A percentile compares a stretch with the other conserved stretches of the same genome.
Conservation (phyloP, 2,888 invertebrate genomes). For the Tortricodes alternella region DNA sequence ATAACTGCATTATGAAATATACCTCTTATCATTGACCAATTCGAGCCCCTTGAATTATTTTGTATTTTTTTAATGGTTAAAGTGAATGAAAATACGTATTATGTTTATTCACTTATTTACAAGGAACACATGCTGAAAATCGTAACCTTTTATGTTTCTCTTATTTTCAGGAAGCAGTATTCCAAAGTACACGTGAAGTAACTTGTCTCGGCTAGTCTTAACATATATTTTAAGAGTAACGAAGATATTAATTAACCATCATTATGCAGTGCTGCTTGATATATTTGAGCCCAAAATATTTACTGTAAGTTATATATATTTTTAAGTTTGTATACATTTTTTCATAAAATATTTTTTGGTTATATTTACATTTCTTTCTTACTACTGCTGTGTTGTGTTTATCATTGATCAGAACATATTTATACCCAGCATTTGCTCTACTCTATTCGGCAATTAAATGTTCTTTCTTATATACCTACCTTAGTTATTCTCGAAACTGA, state of each 20-base stretch:
- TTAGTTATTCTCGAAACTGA: too few species aligned
- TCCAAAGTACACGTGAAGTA: slow-evolving; percentile 82
- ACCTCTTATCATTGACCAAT: slow-evolving; percentile 51
- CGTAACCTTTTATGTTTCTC: slow-evolving; percentile 46
- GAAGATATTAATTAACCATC: slow-evolving; percentile 70
- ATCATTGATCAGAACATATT: slow-evolving; percentile 10
- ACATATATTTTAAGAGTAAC: slow-evolving; percentile 74
- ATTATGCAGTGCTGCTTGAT: slow-evolving; percentile 55
- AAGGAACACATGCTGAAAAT: slow-evolving; percentile 12
- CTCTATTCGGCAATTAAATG: slow-evolving; percentile 1
- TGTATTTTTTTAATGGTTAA: neutral
- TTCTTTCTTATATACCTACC: neutral
- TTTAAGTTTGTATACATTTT: slow-evolving; percentile 41
- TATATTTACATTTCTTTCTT: slow-evolving; percentile 35
- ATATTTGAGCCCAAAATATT: slow-evolving; percentile 67
- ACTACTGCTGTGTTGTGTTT: slow-evolving; percentile 18
- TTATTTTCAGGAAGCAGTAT: slow-evolving; percentile 80
- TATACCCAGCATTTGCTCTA: slow-evolving; percentile 1
- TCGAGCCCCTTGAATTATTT: neutral
- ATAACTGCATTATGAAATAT: slow-evolving; percentile 66
- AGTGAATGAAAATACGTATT: too few species aligned
- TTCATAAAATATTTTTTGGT: slow-evolving; percentile 47
- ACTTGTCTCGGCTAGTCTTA: slow-evolving; percentile 66
- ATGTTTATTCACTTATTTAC: too few species aligned
- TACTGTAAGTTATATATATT: slow-evolving; percentile 41